phyloP scores from a whole-genome alignment of 2,888 invertebrate species.

The Sinelater perroti region DNA sequence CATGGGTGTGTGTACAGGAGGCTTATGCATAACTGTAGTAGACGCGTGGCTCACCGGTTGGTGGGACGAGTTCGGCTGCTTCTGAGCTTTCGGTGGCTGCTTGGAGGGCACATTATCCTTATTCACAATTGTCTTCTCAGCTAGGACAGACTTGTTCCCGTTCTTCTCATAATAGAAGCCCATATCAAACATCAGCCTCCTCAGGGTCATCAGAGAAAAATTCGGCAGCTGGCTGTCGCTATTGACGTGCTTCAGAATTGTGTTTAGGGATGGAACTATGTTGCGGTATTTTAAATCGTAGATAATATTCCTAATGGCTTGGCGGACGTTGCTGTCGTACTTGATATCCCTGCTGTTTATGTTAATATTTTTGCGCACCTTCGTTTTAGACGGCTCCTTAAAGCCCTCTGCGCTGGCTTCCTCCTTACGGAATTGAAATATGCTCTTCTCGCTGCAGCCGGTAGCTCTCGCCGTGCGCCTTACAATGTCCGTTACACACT shows the following conservation, averaged over 20 bases:
- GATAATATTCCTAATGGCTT: constrained; percentile 55
- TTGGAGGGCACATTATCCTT: constrained; percentile 33
- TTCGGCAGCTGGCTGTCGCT: constrained; percentile 52
- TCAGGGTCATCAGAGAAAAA: constrained; percentile 58
- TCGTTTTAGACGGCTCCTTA: constrained; percentile 57
- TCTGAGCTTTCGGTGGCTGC: background rate
- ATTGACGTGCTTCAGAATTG: constrained; percentile 56
- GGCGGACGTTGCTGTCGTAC: constrained; percentile 55
- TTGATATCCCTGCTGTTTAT: constrained; percentile 59
- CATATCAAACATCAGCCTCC: constrained; percentile 58
- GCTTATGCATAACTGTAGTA: constrained; percentile 20
- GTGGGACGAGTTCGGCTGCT: background rate
- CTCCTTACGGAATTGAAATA: constrained; percentile 59
- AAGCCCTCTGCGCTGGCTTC: constrained; percentile 58
- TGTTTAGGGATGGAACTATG: constrained; percentile 56
- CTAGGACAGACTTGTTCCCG: constrained; percentile 56
- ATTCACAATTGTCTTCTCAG: constrained; percentile 47
- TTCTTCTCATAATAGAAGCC: constrained; percentile 58
- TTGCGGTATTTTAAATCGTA: constrained; percentile 56
- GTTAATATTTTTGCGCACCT: constrained; percentile 57
- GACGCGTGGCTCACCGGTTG: background rate
- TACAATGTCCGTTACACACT: constrained; percentile 57
- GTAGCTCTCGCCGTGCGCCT: constrained; percentile 57
- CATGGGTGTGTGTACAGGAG: constrained; percentile 5
- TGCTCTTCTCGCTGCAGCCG: constrained; percentile 59